Conservation (phyloP, 2,113 vertebrate genomes). For the Montifringilla adamsi region DNA sequence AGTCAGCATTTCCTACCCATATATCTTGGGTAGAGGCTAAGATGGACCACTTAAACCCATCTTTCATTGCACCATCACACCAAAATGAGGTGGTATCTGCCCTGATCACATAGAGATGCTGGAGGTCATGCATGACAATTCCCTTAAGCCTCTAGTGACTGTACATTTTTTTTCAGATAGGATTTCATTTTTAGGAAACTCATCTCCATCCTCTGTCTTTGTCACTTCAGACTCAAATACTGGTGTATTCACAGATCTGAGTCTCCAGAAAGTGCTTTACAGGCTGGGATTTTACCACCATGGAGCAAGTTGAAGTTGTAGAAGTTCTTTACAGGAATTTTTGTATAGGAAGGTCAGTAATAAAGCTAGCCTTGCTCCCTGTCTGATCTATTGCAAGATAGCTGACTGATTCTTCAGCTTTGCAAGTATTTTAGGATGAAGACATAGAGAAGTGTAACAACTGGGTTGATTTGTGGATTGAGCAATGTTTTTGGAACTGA, state of each 20-base stretch:
- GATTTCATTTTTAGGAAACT: background rate
- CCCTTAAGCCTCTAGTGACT: background rate
- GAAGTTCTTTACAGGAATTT: background rate
- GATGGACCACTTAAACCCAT: background rate
- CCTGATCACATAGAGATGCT: background rate
- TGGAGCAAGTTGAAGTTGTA: background rate
- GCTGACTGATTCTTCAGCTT: background rate
- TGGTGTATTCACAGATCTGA: background rate
- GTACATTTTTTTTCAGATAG: background rate
- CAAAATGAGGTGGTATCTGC: background rate
- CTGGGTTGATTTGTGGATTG: rapidly evolving
- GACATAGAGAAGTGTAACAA: background rate
- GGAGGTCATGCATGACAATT: background rate
- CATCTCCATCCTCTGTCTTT: background rate
- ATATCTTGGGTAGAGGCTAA: background rate
- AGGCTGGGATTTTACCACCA: background rate
- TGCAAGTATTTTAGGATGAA: background rate
- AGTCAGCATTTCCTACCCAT: background rate
- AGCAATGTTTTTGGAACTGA: background rate
- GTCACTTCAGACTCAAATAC: rapidly evolving
- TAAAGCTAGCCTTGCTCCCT: background rate
- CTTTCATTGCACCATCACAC: background rate
- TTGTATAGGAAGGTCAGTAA: background rate
- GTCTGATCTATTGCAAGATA: background rate
- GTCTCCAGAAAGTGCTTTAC: background rate